Evolutionary conservation across 1,140 invertebrate species (phyloP).

Genomic region (Vanessa tameamea): DNA sequence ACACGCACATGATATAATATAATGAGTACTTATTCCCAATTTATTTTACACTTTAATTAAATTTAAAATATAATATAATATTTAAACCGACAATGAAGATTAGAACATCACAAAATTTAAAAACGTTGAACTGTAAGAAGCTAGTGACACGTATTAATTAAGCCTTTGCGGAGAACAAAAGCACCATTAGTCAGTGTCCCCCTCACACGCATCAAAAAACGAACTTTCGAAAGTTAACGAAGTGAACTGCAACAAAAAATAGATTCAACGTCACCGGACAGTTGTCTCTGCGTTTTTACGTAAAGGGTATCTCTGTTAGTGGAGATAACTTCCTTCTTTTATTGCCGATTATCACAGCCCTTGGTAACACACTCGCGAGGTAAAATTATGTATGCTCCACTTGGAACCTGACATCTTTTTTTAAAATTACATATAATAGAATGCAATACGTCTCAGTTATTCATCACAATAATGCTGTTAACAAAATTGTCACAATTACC

Average conservation of each 20-base stretch:
- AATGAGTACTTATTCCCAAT: too few relatives aligned
- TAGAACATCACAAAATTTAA: neutral
- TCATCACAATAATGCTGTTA: too few relatives aligned
- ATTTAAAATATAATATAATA: too few relatives aligned
- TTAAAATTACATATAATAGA: too few relatives aligned
- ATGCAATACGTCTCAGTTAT: too few relatives aligned
- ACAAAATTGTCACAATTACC: too few relatives aligned
- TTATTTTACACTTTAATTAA: too few relatives aligned
- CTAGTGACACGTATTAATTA: conserved; percentile 34
- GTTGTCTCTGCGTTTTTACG: conserved; percentile 22
- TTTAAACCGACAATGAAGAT: neutral
- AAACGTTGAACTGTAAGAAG: conserved; percentile 13
- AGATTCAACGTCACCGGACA: conserved; percentile 9
- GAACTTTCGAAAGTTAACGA: conserved; percentile 31
- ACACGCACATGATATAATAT: too few relatives aligned
- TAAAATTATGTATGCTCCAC: too few relatives aligned
- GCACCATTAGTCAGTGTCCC: conserved; percentile 39
- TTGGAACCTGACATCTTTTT: too few relatives aligned
- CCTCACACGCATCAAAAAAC: conserved; percentile 34
- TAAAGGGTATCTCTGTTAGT: conserved; percentile 13
- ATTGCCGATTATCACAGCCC: neutral
- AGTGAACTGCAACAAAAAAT: conserved; percentile 29
- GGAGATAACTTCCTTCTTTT: conserved; percentile 7
- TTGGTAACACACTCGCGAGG: too few relatives aligned
- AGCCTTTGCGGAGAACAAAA: conserved; percentile 37